Evolutionary conservation across 2,888 invertebrate species (phyloP), one percentile per base, ranked within the genome.

Genomic region (Apotomis betuletana): DNA sequence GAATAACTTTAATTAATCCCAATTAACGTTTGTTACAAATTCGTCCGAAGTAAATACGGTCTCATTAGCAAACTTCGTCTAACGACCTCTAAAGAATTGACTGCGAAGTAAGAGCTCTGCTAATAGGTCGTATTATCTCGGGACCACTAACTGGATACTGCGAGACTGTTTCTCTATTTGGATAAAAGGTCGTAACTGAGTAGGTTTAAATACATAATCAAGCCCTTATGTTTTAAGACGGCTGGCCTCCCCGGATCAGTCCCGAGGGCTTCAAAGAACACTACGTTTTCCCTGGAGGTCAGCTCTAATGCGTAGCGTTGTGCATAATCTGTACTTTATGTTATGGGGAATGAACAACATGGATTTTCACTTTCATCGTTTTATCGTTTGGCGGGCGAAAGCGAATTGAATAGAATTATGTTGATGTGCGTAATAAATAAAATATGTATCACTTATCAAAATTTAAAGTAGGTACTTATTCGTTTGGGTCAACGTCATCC

Each of bases 71-170:
- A 72, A 72, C 67, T 72, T 52, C 15, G 4, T 67, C 68, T 12
- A 54, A 68, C 72, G 72, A 46, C 58, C 68, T 62, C 68, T 72
- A 72, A 72, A 68, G 72, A 67, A 72, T 72, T 72, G 67, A 72
- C 72, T 72, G 68, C 63, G 63, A 44, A 51, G 68, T 68, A 72
- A 72, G 63, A 72, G 72, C 62, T 72, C 62, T 63, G 72, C 72
- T 72, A 72, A 72, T 68, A 72, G 72, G 63, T 68, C 67, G 67
- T 52, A 72, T 67, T 72, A 67, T 61, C 62, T 68, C 68, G 67
- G 63, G 72, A 72, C 67, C 38, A 55, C 70, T 62, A 72, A 72
- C 72, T 72, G 63, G 72, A 68, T 67, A 57, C 67, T 52, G 57
- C 72, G 67, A 67, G 58, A 62, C 51, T 36, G 67, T 36, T 54